Evolutionary conservation across 23 tunicate genomes (phyloP).

Genomic region (Styela plicata): DNA sequence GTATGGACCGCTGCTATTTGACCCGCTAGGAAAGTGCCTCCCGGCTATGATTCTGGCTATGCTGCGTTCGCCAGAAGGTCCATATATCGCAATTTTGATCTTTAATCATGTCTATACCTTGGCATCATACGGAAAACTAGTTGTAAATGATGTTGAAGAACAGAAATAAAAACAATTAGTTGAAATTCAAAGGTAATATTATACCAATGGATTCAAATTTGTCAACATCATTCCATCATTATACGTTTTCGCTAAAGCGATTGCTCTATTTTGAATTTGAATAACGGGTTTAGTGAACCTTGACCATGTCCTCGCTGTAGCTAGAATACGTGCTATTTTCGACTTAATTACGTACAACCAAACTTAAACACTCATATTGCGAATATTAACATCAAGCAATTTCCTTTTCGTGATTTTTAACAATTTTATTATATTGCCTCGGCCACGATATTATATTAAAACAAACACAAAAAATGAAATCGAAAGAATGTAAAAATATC

Average conservation of each 20-base stretch:
- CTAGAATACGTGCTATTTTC: background rate
- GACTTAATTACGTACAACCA: background rate
- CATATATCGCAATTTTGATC: background rate
- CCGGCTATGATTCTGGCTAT: background rate
- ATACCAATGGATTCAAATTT: background rate
- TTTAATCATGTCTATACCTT: background rate
- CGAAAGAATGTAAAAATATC: background rate
- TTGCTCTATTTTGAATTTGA: background rate
- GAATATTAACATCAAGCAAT: no score
- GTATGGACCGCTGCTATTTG: slow-evolving; percentile 9
- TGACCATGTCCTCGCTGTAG: background rate
- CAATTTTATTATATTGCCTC: background rate
- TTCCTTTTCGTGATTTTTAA: background rate
- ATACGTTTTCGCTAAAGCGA: background rate
- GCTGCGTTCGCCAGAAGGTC: slow-evolving; percentile 25
- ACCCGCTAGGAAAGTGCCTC: slow-evolving; percentile 15
- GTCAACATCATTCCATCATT: background rate
- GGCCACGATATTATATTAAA: background rate
- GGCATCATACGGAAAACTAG: background rate
- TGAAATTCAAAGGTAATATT: background rate
- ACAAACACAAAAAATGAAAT: background rate
- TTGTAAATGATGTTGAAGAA: background rate
- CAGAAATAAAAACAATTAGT: background rate
- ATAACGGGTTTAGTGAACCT: background rate
- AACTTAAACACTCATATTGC: no score